Percentiles rank a stretch among this genome's conserved stretches.
phyloP scores from a whole-genome alignment of 2,888 invertebrate species.

The Watsonalla cultraria region DNA sequence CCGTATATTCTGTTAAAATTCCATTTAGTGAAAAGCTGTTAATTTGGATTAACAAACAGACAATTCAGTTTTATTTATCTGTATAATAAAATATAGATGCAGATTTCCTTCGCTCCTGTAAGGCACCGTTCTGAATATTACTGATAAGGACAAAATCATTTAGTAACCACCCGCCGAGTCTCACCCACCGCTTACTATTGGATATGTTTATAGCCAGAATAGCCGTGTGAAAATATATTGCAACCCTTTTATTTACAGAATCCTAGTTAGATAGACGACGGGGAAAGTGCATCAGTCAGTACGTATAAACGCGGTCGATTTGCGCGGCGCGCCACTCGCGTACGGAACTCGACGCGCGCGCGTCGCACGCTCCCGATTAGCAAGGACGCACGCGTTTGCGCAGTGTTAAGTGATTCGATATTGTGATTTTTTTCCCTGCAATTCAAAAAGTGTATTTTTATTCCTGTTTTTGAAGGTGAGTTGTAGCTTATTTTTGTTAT shows the following conservation, averaged over 20 bases:
- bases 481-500: neutral
- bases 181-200: too few species aligned
- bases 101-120: too few species aligned
- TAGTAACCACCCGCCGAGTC: too few species aligned
- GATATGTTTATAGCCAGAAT: constrained; percentile 4
- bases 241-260: constrained; percentile 18
- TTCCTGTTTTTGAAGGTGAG: neutral
- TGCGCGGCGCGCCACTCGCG: constrained; percentile 57
- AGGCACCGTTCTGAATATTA: too few species aligned
- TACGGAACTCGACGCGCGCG: constrained; percentile 46
- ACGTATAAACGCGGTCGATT: constrained; percentile 59
- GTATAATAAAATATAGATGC: too few species aligned
- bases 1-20: too few species aligned
- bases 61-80: too few species aligned
- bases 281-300: constrained; percentile 66
- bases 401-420: neutral
- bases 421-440: neutral
- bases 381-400: constrained; percentile 8
- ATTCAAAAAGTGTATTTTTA: neutral
- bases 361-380: constrained; percentile 14
- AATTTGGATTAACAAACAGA: too few species aligned
- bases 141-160: too few species aligned
- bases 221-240: constrained; percentile 9
- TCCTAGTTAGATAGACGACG: constrained; percentile 23
- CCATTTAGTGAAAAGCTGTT: too few species aligned